Conservation (phyloP, 2,113 vertebrate species). For the Spea multiplicata region DNA sequence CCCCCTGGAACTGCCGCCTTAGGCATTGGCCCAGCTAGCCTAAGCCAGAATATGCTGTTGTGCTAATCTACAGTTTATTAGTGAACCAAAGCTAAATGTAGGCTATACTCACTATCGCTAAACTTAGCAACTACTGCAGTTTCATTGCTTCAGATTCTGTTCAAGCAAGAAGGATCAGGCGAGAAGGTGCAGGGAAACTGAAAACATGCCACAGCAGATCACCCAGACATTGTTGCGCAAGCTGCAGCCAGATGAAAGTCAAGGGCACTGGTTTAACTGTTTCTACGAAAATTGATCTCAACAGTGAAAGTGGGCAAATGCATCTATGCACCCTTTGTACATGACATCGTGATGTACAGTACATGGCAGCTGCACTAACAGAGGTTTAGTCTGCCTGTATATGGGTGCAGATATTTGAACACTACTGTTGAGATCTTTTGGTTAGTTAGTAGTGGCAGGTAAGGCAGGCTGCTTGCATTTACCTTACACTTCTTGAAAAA, state of each 20-base stretch:
- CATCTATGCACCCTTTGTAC: neutral
- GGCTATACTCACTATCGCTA: too few relatives aligned
- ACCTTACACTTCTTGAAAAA: conserved; percentile 86
- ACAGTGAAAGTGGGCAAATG: conserved; percentile 55
- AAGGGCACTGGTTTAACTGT: conserved; percentile 52
- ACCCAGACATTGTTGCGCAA: conserved; percentile 49
- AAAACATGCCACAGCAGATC: conserved; percentile 24
- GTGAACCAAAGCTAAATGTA: too few relatives aligned
- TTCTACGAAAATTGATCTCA: conserved; percentile 64
- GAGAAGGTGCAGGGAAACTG: neutral
- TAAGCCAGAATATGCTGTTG: too few relatives aligned
- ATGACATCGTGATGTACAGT: too few relatives aligned
- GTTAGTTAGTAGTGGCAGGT: conserved; percentile 50
- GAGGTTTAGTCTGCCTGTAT: neutral
- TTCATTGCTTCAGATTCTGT: neutral
- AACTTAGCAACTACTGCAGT: too few relatives aligned
- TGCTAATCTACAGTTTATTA: too few relatives aligned
- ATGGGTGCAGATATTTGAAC: neutral
- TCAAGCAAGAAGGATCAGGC: conserved; percentile 4
- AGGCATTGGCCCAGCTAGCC: too few relatives aligned
- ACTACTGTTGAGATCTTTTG: conserved; percentile 67
- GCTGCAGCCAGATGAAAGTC: conserved; percentile 62
- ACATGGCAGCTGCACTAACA: too few relatives aligned
- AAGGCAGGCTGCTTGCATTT: conserved; percentile 63
- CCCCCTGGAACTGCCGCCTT: too few relatives aligned